Conservation (phyloP, 1,140 invertebrate genomes). For the Drosophila busckii region DNA sequence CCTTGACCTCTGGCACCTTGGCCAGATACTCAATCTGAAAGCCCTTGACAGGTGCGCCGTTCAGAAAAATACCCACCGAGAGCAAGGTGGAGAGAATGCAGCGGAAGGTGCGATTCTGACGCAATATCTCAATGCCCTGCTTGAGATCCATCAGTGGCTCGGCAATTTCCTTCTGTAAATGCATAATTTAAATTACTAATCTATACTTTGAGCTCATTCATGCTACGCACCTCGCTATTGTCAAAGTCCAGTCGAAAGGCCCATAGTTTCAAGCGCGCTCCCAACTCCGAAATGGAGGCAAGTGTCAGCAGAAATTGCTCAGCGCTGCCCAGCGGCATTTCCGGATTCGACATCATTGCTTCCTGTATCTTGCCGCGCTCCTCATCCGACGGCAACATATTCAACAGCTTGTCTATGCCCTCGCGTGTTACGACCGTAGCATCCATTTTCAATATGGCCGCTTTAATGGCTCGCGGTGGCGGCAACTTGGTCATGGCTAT, state of each 20-base stretch:
- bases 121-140: constrained; percentile 94
- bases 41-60: constrained; percentile 96
- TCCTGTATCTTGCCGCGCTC: constrained; percentile 98
- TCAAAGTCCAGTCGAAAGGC: constrained; percentile 99
- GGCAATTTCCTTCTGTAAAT: constrained; percentile 91
- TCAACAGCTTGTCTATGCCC: constrained; percentile 98
- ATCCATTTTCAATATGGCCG: constrained; percentile 99
- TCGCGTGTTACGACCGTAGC: constrained; percentile 98
- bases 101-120: constrained; percentile 95
- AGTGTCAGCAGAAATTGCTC: constrained; percentile 98
- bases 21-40: constrained; percentile 98
- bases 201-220: no score
- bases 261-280: constrained; percentile 97
- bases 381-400: constrained; percentile 98
- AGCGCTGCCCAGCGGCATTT: constrained; percentile 96
- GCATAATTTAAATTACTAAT: not conserved
- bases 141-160: constrained; percentile 99
- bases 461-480: constrained; percentile 97
- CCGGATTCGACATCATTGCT: constrained; percentile 93
- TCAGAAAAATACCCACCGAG: constrained; percentile 98
- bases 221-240: constrained; percentile 90
- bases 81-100: constrained; percentile 95
- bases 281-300: constrained; percentile 96
- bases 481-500: constrained; percentile 99
- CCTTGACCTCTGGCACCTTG: constrained; percentile 98